These are phyloP conservation scores for Phylloscopus trochiloides DNA, from an alignment of 2,113 vertebrate species.

Conservation along the genomic window DNA sequence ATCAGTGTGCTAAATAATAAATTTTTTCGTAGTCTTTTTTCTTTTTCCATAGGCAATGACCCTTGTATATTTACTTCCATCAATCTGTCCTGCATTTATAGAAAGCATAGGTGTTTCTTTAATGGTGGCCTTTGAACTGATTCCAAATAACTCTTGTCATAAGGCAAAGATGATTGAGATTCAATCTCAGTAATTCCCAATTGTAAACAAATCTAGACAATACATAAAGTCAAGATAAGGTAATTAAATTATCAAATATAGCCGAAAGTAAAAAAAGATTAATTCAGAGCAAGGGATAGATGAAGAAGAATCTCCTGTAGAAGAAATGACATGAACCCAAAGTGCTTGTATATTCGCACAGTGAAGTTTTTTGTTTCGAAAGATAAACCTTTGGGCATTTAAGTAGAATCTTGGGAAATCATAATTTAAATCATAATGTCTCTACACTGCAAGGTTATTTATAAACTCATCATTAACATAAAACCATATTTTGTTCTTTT, in stretches of 20 bases:
- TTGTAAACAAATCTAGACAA: not conserved
- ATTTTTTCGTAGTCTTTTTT: not conserved
- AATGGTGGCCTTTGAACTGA: not conserved
- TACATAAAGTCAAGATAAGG: not conserved
- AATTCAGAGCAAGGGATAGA: not conserved
- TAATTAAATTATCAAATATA: not conserved
- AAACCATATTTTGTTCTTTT: not conserved
- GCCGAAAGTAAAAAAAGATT: not conserved
- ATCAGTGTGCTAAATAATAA: not conserved
- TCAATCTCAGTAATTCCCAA: not conserved
- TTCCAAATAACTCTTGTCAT: not conserved
- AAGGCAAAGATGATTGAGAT: not conserved
- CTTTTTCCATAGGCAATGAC: not conserved
- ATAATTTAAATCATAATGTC: not conserved
- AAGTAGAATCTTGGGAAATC: not conserved
- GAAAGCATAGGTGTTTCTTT: not conserved
- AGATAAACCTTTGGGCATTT: not conserved
- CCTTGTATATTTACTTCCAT: not conserved
- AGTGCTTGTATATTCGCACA: not conserved
- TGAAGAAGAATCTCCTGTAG: not conserved
- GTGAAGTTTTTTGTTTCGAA: not conserved
- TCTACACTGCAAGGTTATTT: not conserved
- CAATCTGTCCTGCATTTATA: not conserved
- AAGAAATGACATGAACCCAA: not conserved
- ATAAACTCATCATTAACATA: not conserved